Evolutionary conservation across 2,113 vertebrate genomes (phyloP).

Genomic region (Amphilophus citrinellus): DNA sequence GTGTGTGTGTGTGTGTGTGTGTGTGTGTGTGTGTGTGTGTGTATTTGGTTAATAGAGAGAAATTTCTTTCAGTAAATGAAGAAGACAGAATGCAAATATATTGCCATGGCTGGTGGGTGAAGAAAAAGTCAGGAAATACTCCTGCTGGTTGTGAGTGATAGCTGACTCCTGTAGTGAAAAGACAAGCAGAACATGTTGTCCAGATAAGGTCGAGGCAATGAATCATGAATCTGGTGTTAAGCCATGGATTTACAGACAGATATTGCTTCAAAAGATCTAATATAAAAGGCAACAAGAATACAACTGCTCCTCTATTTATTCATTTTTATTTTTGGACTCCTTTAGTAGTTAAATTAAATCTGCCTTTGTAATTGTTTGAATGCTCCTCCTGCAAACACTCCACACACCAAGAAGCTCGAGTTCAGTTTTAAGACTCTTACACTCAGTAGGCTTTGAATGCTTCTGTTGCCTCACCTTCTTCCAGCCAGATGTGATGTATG

Average conservation of each 20-base stretch:
- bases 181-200: neutral
- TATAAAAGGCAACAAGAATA: neutral
- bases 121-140: neutral
- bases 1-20: neutral
- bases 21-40: no score
- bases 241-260: neutral
- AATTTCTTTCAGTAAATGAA: slow-evolving; percentile 10
- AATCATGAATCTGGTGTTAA: neutral
- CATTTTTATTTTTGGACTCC: neutral
- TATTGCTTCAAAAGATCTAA: slow-evolving; percentile 1
- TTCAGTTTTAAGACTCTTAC: neutral
- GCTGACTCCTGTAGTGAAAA: neutral
- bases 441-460: neutral
- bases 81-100: neutral
- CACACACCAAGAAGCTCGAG: neutral
- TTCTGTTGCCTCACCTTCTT: neutral
- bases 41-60: slow-evolving; percentile 4
- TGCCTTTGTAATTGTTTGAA: neutral
- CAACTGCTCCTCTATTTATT: neutral
- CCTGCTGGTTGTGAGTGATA: neutral
- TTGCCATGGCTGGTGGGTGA: neutral
- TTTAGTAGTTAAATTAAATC: neutral
- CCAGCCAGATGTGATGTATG: neutral
- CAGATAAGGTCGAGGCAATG: slow-evolving; percentile 1
- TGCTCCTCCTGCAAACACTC: neutral